Evolutionary conservation across 2,113 vertebrate genomes (phyloP), one percentile per base, ranked within the genome.

Genomic region (Rhinogobius similis): DNA sequence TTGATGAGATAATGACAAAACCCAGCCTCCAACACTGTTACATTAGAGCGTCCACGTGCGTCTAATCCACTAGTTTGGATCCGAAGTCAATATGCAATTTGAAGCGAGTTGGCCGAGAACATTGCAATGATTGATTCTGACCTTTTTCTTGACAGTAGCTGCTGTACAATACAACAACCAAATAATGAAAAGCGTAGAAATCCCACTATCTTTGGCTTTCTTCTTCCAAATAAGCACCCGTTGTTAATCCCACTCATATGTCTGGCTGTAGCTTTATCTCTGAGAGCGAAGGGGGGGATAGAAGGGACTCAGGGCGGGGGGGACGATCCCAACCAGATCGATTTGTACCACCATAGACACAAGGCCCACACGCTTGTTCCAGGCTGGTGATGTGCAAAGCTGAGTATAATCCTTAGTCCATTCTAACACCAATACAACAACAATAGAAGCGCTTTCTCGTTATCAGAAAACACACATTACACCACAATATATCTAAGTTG

Each of bases 1-100:
- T 79, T 52, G 24, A 43, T 0, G 61, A 79, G 71, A 29, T 62
- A 46, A 67, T 50, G 0, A 27, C 58, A 43, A 12, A 77, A n/a
- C 18, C 67, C 77, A 83, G 53, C 69, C 74, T 61, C 20, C 50
- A 46, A 32, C 71, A 68, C 53, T 75, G 61, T 55, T 63, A 73
- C 62, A 75, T 79, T 74, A 56, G 71, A 78, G 82, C 74, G 84
- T 82, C 86, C 78, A 72, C 76, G 77, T 84, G 78, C 70, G 81
- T 85, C 77, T 78, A 74, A 80, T 83, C 82, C 79, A 75, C 29
- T 55, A 14, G 76, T 77, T 77, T 79, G 63, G 65, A 75, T 73
- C 68, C 38, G 18, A 32, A 85, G 87, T 91, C 90, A 87, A 90
- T 91, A 91, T 87, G 86, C 86, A 91, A 90, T 91, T 88, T 89